A percentile compares a stretch with the other conserved stretches of the same genome.
phyloP scores from a whole-genome alignment of 2,797 vertebrate species.

The Sciurus carolinensis region DNA sequence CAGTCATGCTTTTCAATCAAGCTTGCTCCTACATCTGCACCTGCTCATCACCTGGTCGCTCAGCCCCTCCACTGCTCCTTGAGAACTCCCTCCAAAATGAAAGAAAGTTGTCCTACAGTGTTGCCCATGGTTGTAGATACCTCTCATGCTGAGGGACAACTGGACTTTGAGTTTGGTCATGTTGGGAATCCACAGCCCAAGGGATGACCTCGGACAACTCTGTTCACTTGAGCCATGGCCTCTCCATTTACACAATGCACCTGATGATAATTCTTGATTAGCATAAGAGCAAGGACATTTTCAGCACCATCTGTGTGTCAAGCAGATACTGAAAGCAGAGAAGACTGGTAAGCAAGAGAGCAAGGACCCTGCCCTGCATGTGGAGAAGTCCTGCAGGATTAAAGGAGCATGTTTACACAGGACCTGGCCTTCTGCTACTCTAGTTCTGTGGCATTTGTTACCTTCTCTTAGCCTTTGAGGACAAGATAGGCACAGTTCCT shows the following conservation, averaged over 20 bases:
- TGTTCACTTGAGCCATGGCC: too few species aligned
- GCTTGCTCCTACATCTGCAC: background rate
- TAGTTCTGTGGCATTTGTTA: background rate
- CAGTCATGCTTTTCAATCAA: background rate
- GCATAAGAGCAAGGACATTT: background rate
- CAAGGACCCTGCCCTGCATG: background rate
- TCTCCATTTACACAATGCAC: too few species aligned
- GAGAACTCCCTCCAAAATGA: accelerated
- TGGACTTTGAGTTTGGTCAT: background rate
- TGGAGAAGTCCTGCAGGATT: background rate
- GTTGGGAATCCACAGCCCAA: too few species aligned
- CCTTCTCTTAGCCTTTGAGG: background rate
- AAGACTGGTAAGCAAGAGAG: background rate
- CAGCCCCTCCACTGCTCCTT: too few species aligned
- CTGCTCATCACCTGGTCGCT: too few species aligned
- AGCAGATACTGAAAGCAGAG: too few species aligned
- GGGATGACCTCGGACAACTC: too few species aligned
- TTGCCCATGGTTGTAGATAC: accelerated
- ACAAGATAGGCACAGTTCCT: background rate
- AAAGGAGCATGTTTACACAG: background rate
- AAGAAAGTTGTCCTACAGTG: accelerated
- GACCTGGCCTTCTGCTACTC: background rate
- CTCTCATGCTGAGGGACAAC: background rate
- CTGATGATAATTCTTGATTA: too few species aligned
- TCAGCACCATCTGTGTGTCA: background rate